Percentiles rank a stretch among this genome's conserved stretches.
These are phyloP conservation scores for Drosophila prosaltans DNA, from an alignment of 1,140 invertebrate species.

Conservation along the genomic window DNA sequence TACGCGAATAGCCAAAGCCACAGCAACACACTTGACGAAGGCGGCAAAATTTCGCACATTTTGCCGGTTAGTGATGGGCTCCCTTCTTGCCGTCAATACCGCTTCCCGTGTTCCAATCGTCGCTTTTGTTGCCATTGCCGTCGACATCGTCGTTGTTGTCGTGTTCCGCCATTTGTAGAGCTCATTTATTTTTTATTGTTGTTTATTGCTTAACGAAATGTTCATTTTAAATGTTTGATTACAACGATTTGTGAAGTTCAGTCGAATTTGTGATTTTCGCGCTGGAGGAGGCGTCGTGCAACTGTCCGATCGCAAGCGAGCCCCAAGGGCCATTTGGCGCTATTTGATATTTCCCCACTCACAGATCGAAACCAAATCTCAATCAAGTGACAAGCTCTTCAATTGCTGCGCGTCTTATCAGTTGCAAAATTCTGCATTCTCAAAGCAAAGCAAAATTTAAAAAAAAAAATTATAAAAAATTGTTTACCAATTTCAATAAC, in stretches of 20 bases:
- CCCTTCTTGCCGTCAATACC: slow-evolving; percentile 33
- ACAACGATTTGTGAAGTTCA: slow-evolving; percentile 82
- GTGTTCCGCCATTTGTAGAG: slow-evolving; percentile 78
- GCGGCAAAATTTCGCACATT: slow-evolving; percentile 75
- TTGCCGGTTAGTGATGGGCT: slow-evolving; percentile 23
- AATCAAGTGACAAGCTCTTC: slow-evolving; percentile 23
- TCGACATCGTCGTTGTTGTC: slow-evolving; percentile 34
- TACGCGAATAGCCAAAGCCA: neutral
- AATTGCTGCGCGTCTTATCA: slow-evolving; percentile 20
- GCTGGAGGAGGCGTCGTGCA: slow-evolving; percentile 57
- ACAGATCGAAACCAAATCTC: slow-evolving; percentile 46
- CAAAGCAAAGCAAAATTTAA: slow-evolving; percentile 5
- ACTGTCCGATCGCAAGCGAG: slow-evolving; percentile 34
- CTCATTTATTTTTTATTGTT: slow-evolving; percentile 80
- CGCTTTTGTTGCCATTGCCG: slow-evolving; percentile 22
- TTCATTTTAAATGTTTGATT: slow-evolving; percentile 82
- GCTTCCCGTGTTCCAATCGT: slow-evolving; percentile 3
- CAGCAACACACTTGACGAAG: slow-evolving; percentile 31
- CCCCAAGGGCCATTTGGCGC: slow-evolving; percentile 49
- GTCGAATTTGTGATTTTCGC: slow-evolving; percentile 80
- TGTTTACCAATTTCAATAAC: slow-evolving; percentile 14
- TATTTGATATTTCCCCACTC: slow-evolving; percentile 60
- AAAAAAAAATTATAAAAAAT: neutral
- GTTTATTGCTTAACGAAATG: slow-evolving; percentile 76
- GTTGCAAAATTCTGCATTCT: slow-evolving; percentile 27